Percentiles rank a stretch among this genome's conserved stretches.
Evolutionary conservation across 2,888 invertebrate genomes (phyloP).

Genomic region (Syrista parreyssii): DNA sequence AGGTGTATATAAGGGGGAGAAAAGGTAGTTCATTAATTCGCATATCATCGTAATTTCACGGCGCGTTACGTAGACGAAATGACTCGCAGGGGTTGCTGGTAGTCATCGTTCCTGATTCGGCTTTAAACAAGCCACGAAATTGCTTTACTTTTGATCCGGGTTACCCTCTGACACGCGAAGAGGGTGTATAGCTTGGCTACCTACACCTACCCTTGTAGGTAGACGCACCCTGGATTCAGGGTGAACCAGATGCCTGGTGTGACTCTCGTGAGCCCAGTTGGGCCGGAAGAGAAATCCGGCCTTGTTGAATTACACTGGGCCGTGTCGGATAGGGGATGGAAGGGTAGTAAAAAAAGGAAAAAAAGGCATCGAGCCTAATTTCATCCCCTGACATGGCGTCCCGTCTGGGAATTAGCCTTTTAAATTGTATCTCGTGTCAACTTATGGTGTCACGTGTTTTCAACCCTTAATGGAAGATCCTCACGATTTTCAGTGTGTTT

Average conservation of each 20-base stretch:
- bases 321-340: slow-evolving; percentile 2
- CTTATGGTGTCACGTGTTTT: no score
- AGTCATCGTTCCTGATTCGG: slow-evolving; percentile 33
- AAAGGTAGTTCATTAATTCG: slow-evolving; percentile 60
- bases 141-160: slow-evolving; percentile 61
- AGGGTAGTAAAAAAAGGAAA: slow-evolving; percentile 32
- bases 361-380: slow-evolving; percentile 57
- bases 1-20: background rate
- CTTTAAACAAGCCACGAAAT: slow-evolving; percentile 66
- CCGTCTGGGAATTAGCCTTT: slow-evolving; percentile 62
- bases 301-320: slow-evolving; percentile 47
- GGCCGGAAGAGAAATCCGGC: slow-evolving; percentile 8
- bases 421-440: slow-evolving; percentile 55
- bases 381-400: slow-evolving; percentile 45
- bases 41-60: slow-evolving; percentile 67
- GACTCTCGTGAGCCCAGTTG: slow-evolving; percentile 14
- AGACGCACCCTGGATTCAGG: background rate
- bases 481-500: no score
- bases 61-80: slow-evolving; percentile 66
- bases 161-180: slow-evolving; percentile 4
- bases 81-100: slow-evolving; percentile 58
- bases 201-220: background rate
- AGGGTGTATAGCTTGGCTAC: slow-evolving; percentile 12
- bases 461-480: no score
- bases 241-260: background rate